These are phyloP conservation scores for Hirudo medicinalis DNA, from an alignment of 1,140 invertebrate genomes.

Conservation along the genomic window DNA sequence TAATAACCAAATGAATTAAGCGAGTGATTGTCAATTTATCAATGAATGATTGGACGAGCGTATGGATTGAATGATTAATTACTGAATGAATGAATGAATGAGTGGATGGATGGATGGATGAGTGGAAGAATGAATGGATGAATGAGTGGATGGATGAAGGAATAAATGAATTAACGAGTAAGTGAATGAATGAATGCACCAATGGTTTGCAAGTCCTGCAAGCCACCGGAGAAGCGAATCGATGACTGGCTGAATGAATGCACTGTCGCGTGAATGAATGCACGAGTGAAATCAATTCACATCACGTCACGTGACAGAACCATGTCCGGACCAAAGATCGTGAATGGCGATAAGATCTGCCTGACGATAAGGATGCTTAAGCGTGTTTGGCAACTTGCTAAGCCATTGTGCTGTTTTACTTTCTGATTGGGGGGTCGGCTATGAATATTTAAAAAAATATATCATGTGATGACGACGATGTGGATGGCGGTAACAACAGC, in stretches of 20 bases:
- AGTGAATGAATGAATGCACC: slow-evolving; percentile 2
- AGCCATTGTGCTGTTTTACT: background rate
- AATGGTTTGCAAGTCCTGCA: background rate
- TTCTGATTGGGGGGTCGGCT: background rate
- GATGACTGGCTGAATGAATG: slow-evolving; percentile 4
- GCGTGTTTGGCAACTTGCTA: background rate
- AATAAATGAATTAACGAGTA: background rate
- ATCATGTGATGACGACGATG: background rate
- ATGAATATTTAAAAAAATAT: background rate
- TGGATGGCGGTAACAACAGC: background rate
- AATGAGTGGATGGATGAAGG: background rate
- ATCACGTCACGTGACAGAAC: background rate
- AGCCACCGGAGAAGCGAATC: background rate
- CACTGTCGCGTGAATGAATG: background rate
- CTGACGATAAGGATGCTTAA: background rate
- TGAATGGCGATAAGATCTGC: background rate
- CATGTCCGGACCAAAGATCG: background rate
- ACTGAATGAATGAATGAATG: background rate
- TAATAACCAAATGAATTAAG: no score
- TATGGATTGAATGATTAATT: no score
- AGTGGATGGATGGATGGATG: background rate
- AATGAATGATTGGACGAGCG: background rate
- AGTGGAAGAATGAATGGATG: background rate
- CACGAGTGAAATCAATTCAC: slow-evolving; percentile 5
- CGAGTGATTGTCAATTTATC: no score